Base-by-base conservation (phyloP, 1,140 invertebrate species). In the Zaprionus vittiger region DNA sequence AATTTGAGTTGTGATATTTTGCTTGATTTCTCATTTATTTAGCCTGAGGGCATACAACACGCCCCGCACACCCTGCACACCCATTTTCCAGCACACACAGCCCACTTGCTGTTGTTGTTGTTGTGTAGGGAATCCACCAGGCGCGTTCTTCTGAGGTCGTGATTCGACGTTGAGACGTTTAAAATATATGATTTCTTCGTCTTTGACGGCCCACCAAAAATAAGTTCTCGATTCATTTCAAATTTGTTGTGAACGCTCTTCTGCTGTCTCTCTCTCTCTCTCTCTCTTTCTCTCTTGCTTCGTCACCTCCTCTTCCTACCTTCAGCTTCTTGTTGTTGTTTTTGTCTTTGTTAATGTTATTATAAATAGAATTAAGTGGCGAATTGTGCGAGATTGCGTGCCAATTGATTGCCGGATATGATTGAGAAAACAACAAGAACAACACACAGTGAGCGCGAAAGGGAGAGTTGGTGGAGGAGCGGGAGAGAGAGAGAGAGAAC, bases 301-400 rank as follows among this genome's bases (percentile, higher is more conserved):
- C 17, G 26, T 11, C 20, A 3, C 14, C 20, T 17, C 15, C 54
- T 55, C 22, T 20, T 22, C 1, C 41, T 31, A 2, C 5, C 26
- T 41, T 15, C 17, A 28, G 7, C 24, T 56, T 52, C n/a, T 54
- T 72, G 56, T 55, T 73, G 68, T 80, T 63, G 49, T 62, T 75
- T 38, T 49, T 65, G 55, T 59, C 26, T 31, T 49, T 84, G 64
- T 66, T 66, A 83, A 83, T 89, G 57, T 83, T 81, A 83, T 84
- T 87, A 87, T 84, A 87, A 87, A 87, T 87, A 87, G 84, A 83
- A 87, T 89, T 83, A 87, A 87, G 84, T 87, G 83, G 83, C 83
- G 79, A 85, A 86, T 86, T 82, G 83, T 79, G 83, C 65, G 74
- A 83, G 80, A 87, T 89, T 89, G 84, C 78, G 83, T 89, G 84